A percentile compares a stretch with the other conserved stretches of the same genome.
Conservation (phyloP, 2,797 vertebrate species). For the Lepus townsendii region DNA sequence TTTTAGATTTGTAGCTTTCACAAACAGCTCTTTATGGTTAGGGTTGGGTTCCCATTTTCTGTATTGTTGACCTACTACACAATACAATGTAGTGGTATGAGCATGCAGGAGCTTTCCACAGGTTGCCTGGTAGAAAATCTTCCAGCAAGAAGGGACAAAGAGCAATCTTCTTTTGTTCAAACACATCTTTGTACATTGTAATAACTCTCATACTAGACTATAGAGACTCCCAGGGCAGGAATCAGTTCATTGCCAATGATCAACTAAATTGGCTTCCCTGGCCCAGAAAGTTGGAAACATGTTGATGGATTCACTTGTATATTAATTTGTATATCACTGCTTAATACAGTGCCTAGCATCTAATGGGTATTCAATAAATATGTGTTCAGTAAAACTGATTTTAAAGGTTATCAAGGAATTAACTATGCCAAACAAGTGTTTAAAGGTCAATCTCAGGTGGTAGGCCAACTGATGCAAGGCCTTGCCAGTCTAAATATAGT, state of each 20-base stretch:
- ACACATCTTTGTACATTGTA: background rate
- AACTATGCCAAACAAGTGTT: background rate
- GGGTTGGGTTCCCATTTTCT: background rate
- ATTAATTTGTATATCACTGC: too few species aligned
- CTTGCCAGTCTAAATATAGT: background rate
- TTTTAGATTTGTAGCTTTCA: background rate
- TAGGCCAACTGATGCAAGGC: background rate
- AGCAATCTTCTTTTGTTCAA: background rate
- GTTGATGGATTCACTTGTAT: background rate
- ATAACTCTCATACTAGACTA: background rate
- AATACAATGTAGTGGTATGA: background rate
- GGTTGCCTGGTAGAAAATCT: background rate
- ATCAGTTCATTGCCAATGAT: background rate
- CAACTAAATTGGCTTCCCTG: slow-evolving; percentile 3
- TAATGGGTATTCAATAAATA: background rate
- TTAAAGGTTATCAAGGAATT: background rate
- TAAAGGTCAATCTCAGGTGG: background rate
- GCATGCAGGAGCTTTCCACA: background rate
- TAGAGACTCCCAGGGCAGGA: background rate
- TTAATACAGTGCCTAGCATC: background rate
- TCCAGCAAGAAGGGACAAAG: background rate
- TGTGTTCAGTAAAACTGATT: background rate
- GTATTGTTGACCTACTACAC: background rate
- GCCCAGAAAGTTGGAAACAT: background rate
- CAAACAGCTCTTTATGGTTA: background rate